These are phyloP conservation scores for Cynaeus angustus DNA, from an alignment of 2,888 invertebrate genomes.

Conservation along the genomic window DNA sequence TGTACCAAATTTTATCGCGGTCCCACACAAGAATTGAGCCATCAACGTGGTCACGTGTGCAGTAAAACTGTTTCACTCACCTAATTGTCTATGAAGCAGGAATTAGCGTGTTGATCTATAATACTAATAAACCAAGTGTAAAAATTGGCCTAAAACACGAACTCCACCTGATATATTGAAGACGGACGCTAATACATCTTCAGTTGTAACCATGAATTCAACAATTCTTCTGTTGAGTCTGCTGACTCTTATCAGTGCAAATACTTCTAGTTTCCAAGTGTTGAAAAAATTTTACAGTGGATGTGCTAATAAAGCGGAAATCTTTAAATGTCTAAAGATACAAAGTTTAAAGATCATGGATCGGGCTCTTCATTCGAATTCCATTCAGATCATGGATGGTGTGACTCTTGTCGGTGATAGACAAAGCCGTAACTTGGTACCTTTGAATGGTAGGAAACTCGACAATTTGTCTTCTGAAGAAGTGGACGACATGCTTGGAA, in stretches of 20 bases:
- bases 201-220: slow-evolving; percentile 33
- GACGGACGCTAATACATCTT: neutral
- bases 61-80: slow-evolving; percentile 6
- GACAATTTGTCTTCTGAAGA: slow-evolving; percentile 77
- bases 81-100: slow-evolving; percentile 12
- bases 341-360: slow-evolving; percentile 80
- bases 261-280: slow-evolving; percentile 69
- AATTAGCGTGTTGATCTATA: slow-evolving; percentile 17
- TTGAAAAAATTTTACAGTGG: slow-evolving; percentile 76
- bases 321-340: slow-evolving; percentile 82
- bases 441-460: slow-evolving; percentile 72
- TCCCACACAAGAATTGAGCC: too few relatives aligned
- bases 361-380: slow-evolving; percentile 77
- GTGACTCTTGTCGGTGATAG: slow-evolving; percentile 73
- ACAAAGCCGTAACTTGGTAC: slow-evolving; percentile 48
- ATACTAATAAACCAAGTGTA: slow-evolving; percentile 24
- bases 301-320: slow-evolving; percentile 78
- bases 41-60: too few relatives aligned
- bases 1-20: too few relatives aligned
- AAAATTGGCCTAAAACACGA: slow-evolving; percentile 35
- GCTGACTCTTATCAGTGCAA: slow-evolving; percentile 12
- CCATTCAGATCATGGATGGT: slow-evolving; percentile 78
- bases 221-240: slow-evolving; percentile 30
- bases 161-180: slow-evolving; percentile 32
- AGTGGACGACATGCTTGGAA: slow-evolving; percentile 76